Conservation (phyloP, 2,888 invertebrate genomes). For the Phasia obesa region DNA sequence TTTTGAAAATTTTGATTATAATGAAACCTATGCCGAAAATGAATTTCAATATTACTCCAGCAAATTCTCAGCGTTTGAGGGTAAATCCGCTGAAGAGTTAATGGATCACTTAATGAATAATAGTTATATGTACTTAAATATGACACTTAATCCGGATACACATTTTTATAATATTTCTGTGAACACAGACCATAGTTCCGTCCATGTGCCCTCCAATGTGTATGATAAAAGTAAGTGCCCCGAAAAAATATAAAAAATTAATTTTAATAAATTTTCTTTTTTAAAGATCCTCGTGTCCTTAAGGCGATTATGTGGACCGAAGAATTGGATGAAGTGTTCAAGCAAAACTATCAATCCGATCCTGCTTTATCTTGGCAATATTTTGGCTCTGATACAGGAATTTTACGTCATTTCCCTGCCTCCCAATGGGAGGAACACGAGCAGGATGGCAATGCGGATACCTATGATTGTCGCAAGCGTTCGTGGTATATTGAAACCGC, state of each 20-base stretch:
- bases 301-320: constrained; percentile 96
- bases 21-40: constrained; percentile 79
- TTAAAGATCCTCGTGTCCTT: constrained; percentile 84
- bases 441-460: constrained; percentile 85
- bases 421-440: constrained; percentile 85
- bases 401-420: constrained; percentile 95
- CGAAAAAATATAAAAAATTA: background rate
- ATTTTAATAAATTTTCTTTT: background rate
- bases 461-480: constrained; percentile 95
- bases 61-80: constrained; percentile 87
- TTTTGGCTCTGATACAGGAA: constrained; percentile 96
- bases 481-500: constrained; percentile 99
- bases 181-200: constrained; percentile 91
- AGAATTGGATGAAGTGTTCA: constrained; percentile 91
- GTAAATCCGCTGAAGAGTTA: constrained; percentile 76
- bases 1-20: constrained; percentile 86
- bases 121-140: constrained; percentile 83
- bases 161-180: constrained; percentile 93
- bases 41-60: constrained; percentile 88
- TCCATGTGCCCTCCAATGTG: constrained; percentile 97
- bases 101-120: constrained; percentile 77
- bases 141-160: constrained; percentile 87
- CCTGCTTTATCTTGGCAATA: constrained; percentile 98
- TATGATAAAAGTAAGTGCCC: constrained; percentile 89
- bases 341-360: constrained; percentile 92